Percentiles rank a stretch among this genome's conserved stretches.
These are phyloP conservation scores for Euwallacea similis DNA, from an alignment of 1,140 invertebrate species.

Conservation along the genomic window DNA sequence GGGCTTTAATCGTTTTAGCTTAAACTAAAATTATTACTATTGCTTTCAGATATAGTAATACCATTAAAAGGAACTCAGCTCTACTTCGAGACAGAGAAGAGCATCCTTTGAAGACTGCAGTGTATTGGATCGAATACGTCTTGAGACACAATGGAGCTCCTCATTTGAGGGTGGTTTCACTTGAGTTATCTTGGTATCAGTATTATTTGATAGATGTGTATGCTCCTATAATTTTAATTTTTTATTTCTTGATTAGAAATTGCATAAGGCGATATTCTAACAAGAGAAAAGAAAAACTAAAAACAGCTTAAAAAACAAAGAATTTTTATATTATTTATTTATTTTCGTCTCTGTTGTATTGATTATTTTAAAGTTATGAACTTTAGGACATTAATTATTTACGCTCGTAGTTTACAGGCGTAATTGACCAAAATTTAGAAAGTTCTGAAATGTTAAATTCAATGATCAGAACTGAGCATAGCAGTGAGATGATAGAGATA, in stretches of 20 bases:
- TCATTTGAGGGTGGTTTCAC: constrained; percentile 40
- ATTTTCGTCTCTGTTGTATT: too few species aligned
- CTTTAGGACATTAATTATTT: too few species aligned
- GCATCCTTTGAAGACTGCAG: constrained; percentile 60
- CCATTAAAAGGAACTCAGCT: constrained; percentile 56
- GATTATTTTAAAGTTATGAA: too few species aligned
- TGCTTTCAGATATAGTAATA: constrained; percentile 43
- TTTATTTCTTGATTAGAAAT: neutral
- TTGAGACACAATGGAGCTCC: constrained; percentile 65
- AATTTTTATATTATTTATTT: too few species aligned
- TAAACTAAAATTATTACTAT: neutral
- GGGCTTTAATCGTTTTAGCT: neutral
- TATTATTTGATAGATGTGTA: constrained; percentile 39
- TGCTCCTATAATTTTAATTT: neutral
- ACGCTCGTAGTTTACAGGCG: too few species aligned
- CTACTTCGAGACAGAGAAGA: constrained; percentile 59
- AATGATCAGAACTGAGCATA: too few species aligned
- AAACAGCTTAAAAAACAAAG: too few species aligned
- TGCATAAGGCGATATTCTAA: too few species aligned
- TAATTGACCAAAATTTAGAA: too few species aligned
- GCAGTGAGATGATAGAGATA: too few species aligned
- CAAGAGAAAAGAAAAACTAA: too few species aligned
- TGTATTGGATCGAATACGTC: constrained; percentile 72
- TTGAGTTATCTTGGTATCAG: constrained; percentile 43
- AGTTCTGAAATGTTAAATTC: too few species aligned